Conservation (phyloP, 2,888 invertebrate species). For the Nebria brevicollis region DNA sequence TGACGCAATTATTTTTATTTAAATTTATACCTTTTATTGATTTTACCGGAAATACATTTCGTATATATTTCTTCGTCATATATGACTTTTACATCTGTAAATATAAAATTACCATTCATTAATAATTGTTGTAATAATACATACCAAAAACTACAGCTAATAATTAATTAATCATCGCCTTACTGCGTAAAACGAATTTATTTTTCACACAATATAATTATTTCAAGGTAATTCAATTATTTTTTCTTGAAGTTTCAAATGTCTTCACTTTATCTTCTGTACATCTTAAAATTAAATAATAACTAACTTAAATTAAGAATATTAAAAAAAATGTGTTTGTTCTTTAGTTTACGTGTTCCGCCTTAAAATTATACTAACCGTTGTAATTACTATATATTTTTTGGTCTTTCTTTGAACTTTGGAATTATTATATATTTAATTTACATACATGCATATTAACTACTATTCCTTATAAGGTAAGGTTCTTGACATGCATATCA, state of each 20-base stretch:
- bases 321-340: neutral
- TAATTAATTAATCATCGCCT: neutral
- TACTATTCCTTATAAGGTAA: neutral
- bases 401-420: neutral
- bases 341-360: neutral
- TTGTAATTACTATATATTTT: neutral
- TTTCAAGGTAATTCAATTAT: neutral
- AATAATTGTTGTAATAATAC: neutral
- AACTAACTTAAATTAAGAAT: neutral
- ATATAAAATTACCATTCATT: neutral
- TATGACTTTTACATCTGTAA: neutral
- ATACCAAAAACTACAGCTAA: neutral
- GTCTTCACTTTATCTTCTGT: neutral
- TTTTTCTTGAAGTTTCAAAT: neutral
- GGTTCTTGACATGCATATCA: neutral
- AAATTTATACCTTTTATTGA: too few species aligned
- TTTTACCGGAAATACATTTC: neutral
- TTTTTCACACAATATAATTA: neutral
- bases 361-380: neutral
- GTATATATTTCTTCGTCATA: neutral
- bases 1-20: too few species aligned
- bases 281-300: slow-evolving; percentile 1
- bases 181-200: neutral
- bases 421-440: neutral
- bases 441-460: neutral